Evolutionary conservation across 2,888 invertebrate genomes (phyloP).

Genomic region (Zele albiditarsus): DNA sequence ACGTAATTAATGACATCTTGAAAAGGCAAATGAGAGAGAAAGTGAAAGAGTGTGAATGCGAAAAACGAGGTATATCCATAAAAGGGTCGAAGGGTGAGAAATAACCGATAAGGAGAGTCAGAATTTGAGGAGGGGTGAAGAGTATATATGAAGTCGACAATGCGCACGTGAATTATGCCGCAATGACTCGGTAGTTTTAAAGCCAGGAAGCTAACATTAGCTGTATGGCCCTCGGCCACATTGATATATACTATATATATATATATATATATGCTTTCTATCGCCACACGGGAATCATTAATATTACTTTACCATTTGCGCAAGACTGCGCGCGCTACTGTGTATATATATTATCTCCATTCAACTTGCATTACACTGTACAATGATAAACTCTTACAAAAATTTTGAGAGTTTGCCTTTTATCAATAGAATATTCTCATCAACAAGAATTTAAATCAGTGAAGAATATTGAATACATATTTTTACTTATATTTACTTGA

Average conservation of each 20-base stretch:
- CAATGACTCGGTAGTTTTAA: slow-evolving; percentile 72
- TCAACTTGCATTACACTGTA: background rate
- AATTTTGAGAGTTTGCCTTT: slow-evolving; percentile 1
- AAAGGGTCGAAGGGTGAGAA: slow-evolving; percentile 35
- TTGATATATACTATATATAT: slow-evolving; percentile 67
- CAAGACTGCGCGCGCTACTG: slow-evolving; percentile 40
- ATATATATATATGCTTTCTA: slow-evolving; percentile 26
- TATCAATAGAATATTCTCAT: background rate
- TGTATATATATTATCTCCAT: background rate
- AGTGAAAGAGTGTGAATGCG: slow-evolving; percentile 9
- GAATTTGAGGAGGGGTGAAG: slow-evolving; percentile 42
- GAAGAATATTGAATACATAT: background rate
- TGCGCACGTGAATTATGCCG: slow-evolving; percentile 70
- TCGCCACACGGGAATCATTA: slow-evolving; percentile 63
- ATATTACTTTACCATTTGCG: slow-evolving; percentile 66
- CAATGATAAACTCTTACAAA: slow-evolving; percentile 7
- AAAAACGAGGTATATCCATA: slow-evolving; percentile 42
- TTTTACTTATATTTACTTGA: background rate
- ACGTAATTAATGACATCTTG: slow-evolving; percentile 70
- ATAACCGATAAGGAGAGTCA: slow-evolving; percentile 45
- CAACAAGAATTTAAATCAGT: background rate
- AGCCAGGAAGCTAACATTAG: slow-evolving; percentile 71
- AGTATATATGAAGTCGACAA: slow-evolving; percentile 60
- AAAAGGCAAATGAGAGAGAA: slow-evolving; percentile 38
- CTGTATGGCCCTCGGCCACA: slow-evolving; percentile 59